Evolutionary conservation across 2,888 invertebrate genomes (phyloP).

Genomic region (Ochropacha duplaris): DNA sequence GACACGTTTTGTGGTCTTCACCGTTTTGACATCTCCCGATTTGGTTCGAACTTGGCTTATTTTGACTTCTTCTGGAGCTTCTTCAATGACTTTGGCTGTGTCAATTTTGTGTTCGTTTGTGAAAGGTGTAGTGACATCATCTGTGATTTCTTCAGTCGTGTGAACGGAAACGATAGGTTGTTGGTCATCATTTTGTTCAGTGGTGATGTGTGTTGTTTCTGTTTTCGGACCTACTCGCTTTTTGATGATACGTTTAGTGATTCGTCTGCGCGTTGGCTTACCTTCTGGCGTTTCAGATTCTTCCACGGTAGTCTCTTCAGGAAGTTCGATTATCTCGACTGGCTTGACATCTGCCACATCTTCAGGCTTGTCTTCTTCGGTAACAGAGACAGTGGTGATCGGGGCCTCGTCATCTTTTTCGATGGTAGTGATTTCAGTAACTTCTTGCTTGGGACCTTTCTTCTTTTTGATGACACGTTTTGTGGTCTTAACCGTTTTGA

Average conservation of each 20-base stretch:
- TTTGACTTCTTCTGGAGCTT: conserved; percentile 59
- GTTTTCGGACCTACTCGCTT: conserved; percentile 46
- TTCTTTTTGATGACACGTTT: conserved; percentile 48
- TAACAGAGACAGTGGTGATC: conserved; percentile 17
- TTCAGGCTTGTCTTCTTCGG: conserved; percentile 41
- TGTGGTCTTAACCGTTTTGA: conserved; percentile 25
- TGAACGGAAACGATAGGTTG: conserved; percentile 22
- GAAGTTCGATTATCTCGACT: conserved; percentile 32
- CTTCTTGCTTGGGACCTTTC: conserved; percentile 28
- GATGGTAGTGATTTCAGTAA: conserved; percentile 28
- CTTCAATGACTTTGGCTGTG: conserved; percentile 21
- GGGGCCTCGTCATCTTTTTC: conserved; percentile 23
- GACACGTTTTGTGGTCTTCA: conserved; percentile 18
- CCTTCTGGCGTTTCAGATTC: conserved; percentile 32
- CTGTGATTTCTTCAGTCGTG: conserved; percentile 27
- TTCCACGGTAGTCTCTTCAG: conserved; percentile 33
- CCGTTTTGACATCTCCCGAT: conserved; percentile 27
- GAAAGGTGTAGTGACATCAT: conserved; percentile 25
- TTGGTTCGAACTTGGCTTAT: conserved; percentile 37
- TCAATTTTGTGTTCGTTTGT: conserved; percentile 12
- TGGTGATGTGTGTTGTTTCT: conserved; percentile 36
- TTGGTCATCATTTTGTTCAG: conserved; percentile 34
- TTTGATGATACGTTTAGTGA: conserved; percentile 19
- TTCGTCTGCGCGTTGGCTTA: conserved; percentile 39
- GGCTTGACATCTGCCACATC: conserved; percentile 6